Evolutionary conservation across 2,113 vertebrate species (phyloP).

Genomic region (Podilymbus podiceps): DNA sequence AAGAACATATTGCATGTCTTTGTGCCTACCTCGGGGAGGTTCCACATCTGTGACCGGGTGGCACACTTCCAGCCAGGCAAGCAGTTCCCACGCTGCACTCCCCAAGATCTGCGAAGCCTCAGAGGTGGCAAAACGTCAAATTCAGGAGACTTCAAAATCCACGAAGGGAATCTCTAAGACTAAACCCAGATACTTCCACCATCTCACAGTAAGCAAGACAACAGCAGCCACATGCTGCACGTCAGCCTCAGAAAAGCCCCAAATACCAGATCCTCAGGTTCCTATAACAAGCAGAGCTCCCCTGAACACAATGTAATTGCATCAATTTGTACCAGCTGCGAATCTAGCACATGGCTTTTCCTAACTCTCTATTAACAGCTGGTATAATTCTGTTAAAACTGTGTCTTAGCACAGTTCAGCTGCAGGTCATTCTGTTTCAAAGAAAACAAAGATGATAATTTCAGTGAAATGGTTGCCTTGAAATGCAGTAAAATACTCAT

Average conservation of each 20-base stretch:
- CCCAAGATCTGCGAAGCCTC: not conserved
- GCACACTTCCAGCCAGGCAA: not conserved
- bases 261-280: not conserved
- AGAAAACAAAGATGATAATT: slow-evolving; percentile 3
- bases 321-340: not conserved
- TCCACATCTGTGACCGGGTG: not conserved
- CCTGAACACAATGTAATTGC: not conserved
- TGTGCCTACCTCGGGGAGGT: not conserved
- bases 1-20: fast-evolving
- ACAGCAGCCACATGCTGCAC: not conserved
- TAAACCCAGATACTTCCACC: not conserved
- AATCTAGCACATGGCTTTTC: not conserved
- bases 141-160: not conserved
- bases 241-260: not conserved
- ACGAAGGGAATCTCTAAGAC: not conserved
- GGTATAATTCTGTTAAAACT: slow-evolving; percentile 6
- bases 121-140: not conserved
- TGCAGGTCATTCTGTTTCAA: slow-evolving; percentile 26
- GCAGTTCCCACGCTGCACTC: fast-evolving
- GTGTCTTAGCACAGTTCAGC: slow-evolving; percentile 14
- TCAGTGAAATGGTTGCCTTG: not conserved
- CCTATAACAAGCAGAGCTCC: not conserved
- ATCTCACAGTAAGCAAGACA: not conserved
- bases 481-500: not conserved
- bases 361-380: not conserved